Evolutionary conservation across 2,797 vertebrate species (phyloP).

Genomic region (Trichosurus vulpecula): DNA sequence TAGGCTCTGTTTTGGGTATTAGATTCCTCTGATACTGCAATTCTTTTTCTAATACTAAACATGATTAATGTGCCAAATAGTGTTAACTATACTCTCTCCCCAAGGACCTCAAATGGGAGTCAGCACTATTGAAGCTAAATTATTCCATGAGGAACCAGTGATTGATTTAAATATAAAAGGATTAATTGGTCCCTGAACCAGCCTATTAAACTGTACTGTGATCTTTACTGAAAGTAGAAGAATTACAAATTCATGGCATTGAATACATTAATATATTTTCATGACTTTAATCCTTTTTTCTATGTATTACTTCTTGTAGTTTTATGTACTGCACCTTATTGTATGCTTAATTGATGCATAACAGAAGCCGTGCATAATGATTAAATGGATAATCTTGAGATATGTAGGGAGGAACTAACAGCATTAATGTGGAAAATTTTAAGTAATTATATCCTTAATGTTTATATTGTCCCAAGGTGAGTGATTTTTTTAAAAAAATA

Average conservation of each 20-base stretch:
- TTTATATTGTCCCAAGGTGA: no score
- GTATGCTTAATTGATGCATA: conserved; percentile 75
- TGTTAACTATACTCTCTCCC: conserved; percentile 75
- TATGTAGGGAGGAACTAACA: background rate
- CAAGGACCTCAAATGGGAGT: conserved; percentile 79
- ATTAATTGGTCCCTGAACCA: conserved; percentile 90
- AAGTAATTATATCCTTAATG: no score
- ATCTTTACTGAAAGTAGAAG: conserved; percentile 87
- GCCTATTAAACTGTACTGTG: conserved; percentile 90
- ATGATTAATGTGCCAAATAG: conserved; percentile 79
- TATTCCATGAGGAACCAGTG: conserved; percentile 85
- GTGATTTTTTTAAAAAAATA: no score
- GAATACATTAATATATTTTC: conserved; percentile 85
- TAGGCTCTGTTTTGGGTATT: conserved; percentile 62
- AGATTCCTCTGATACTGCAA: conserved; percentile 61
- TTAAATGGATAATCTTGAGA: conserved; percentile 48
- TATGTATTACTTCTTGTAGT: conserved; percentile 77
- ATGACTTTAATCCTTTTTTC: conserved; percentile 78
- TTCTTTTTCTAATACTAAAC: conserved; percentile 72
- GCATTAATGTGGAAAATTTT: background rate
- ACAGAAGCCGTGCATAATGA: conserved; percentile 55
- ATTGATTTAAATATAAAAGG: conserved; percentile 91
- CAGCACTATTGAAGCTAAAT: conserved; percentile 80
- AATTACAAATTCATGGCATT: conserved; percentile 85
- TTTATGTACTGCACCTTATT: conserved; percentile 78